phyloP scores from a whole-genome alignment of 1,140 invertebrate species.

The Camponotus pennsylvanicus region DNA sequence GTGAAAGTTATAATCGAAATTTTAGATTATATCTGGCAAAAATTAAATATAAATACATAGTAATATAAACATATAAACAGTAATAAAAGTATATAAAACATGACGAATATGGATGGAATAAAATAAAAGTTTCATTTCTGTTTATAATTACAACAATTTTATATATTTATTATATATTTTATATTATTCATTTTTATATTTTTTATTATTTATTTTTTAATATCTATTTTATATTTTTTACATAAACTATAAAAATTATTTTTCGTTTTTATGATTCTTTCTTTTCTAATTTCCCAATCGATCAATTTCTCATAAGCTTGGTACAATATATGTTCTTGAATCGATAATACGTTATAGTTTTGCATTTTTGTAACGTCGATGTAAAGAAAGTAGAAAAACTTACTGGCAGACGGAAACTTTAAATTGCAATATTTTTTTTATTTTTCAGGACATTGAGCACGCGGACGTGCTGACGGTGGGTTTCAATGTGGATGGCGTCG shows the following conservation, averaged over 20 bases:
- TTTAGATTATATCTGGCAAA: background rate
- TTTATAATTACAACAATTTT: background rate
- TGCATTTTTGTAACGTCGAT: no score
- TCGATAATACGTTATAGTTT: no score
- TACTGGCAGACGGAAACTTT: background rate
- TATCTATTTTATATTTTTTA: no score
- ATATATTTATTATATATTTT: no score
- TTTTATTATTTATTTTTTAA: no score
- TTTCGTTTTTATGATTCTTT: background rate
- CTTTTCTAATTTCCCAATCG: background rate
- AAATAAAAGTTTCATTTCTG: background rate
- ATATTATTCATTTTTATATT: no score
- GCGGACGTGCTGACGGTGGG: conserved; percentile 90
- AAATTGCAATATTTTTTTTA: conserved; percentile 8
- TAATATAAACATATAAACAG: background rate
- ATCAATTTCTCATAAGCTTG: background rate
- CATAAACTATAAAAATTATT: background rate
- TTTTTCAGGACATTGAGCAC: conserved; percentile 90
- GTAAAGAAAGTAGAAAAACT: background rate
- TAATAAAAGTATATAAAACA: no score
- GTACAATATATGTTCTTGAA: no score
- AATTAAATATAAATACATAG: background rate
- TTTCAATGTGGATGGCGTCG: conserved; percentile 89
- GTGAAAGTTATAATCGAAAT: no score
- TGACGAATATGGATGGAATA: no score